A percentile compares a stretch with the other conserved stretches of the same genome.
Evolutionary conservation across 2,113 vertebrate species (phyloP).

Genomic region (Tympanuchus pallidicinctus): DNA sequence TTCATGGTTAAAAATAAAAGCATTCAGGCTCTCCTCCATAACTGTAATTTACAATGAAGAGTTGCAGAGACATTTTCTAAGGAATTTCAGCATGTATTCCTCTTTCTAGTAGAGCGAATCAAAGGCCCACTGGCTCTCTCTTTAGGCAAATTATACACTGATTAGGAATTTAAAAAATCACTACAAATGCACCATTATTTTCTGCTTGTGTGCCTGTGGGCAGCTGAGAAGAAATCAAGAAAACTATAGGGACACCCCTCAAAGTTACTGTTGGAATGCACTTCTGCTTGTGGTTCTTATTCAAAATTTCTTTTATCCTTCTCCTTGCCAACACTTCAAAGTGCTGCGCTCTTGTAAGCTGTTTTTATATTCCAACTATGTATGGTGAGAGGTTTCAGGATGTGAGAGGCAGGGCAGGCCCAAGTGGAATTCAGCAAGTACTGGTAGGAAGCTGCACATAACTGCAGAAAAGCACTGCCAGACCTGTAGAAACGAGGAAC

Average conservation of each 20-base stretch:
- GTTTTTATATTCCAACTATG: not conserved
- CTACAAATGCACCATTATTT: not conserved
- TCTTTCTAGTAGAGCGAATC: conserved; percentile 44
- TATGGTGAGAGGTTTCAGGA: not conserved
- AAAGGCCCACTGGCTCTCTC: not conserved
- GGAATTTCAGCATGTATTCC: conserved; percentile 20
- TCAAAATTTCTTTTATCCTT: not conserved
- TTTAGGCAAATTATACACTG: not conserved
- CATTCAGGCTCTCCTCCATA: conserved; percentile 28
- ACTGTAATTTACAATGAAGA: conserved; percentile 30
- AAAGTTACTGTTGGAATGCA: not conserved
- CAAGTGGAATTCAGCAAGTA: not conserved
- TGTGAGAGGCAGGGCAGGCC: not conserved
- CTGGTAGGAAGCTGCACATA: not conserved
- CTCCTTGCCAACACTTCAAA: not conserved
- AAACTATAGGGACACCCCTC: not conserved
- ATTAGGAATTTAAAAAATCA: not conserved
- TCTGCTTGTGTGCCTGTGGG: not conserved
- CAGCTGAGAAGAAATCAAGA: not conserved
- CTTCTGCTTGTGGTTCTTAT: not conserved
- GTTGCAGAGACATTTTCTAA: not conserved
- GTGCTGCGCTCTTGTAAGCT: not conserved
- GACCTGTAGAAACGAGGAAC: not conserved
- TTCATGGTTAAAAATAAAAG: conserved; percentile 50
- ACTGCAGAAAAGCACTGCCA: not conserved